Evolutionary conservation across 2,888 invertebrate genomes (phyloP).

Genomic region (Toxonevra muliebris): DNA sequence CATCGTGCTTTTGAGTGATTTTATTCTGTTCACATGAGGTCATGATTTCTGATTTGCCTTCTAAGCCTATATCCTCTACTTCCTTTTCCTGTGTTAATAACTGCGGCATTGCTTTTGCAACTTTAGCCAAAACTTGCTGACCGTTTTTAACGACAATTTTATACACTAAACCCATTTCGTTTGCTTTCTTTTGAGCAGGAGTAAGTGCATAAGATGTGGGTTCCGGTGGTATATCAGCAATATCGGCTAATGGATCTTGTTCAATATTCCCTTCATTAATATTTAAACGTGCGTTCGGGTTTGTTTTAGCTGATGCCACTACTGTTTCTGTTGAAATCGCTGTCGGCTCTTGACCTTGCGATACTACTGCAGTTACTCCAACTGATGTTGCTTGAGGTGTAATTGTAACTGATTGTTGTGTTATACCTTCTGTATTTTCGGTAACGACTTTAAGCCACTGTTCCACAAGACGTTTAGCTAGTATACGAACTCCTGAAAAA

Average conservation of each 20-base stretch:
- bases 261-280: slow-evolving; percentile 28
- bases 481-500: slow-evolving; percentile 74
- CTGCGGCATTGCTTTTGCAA: slow-evolving; percentile 43
- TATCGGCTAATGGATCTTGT: slow-evolving; percentile 44
- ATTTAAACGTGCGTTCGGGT: slow-evolving; percentile 32
- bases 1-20: slow-evolving; percentile 29
- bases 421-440: slow-evolving; percentile 68
- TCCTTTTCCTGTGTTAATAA: slow-evolving; percentile 23
- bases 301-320: slow-evolving; percentile 29
- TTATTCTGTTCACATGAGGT: not conserved
- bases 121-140: slow-evolving; percentile 71
- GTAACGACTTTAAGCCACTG: slow-evolving; percentile 92
- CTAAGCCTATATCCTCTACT: slow-evolving; percentile 29
- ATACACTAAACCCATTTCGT: slow-evolving; percentile 63
- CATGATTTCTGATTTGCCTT: slow-evolving; percentile 22
- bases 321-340: slow-evolving; percentile 18
- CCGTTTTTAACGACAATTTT: slow-evolving; percentile 79
- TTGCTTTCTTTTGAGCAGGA: slow-evolving; percentile 56
- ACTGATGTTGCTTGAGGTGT: not conserved
- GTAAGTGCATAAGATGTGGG: slow-evolving; percentile 40
- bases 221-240: slow-evolving; percentile 34
- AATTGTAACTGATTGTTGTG: not conserved
- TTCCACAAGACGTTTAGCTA: slow-evolving; percentile 85
- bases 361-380: not conserved
- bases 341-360: not conserved